Percentiles rank a stretch among this genome's conserved stretches.
Evolutionary conservation across 2,113 vertebrate genomes (phyloP).

Genomic region (Eulemur rufifrons): DNA sequence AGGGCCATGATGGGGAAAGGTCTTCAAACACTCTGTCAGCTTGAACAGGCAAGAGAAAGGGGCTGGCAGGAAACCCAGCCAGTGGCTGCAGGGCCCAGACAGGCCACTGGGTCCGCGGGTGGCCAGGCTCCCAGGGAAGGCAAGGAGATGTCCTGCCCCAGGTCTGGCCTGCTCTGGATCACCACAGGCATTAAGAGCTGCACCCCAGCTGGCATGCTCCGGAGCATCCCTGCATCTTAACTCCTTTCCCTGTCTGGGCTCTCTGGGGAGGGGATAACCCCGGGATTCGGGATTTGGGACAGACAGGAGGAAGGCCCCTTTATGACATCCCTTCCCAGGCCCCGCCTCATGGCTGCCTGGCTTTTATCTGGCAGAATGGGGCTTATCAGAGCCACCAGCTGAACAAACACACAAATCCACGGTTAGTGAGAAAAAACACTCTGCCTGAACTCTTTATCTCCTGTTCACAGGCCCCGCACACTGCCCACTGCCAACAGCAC

Average conservation of each 20-base stretch:
- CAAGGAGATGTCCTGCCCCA: background rate
- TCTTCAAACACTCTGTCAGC: background rate
- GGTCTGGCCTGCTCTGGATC: background rate
- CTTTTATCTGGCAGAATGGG: conserved; percentile 76
- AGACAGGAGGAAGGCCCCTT: conserved; percentile 11
- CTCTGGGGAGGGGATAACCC: background rate
- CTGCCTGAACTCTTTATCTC: conserved; percentile 80
- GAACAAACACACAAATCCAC: conserved; percentile 81
- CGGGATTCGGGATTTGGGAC: conserved; percentile 16
- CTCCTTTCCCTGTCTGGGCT: background rate
- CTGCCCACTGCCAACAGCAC: conserved; percentile 76
- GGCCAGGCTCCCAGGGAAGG: background rate
- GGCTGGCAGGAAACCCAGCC: background rate
- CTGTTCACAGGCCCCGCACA: conserved; percentile 70
- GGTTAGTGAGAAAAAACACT: conserved; percentile 75
- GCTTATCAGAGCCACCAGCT: conserved; percentile 82
- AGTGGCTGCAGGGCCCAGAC: background rate
- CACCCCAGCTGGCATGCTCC: background rate
- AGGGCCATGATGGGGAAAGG: background rate
- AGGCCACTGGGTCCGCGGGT: background rate
- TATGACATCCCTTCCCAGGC: conserved; percentile 32
- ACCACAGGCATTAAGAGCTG: background rate
- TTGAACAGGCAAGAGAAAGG: background rate
- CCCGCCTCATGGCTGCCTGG: conserved; percentile 50
- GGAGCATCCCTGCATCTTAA: background rate